Percentiles rank a stretch among this genome's conserved stretches.
phyloP scores from a whole-genome alignment of 2,888 invertebrate genomes.

The Mayetiola destructor region DNA sequence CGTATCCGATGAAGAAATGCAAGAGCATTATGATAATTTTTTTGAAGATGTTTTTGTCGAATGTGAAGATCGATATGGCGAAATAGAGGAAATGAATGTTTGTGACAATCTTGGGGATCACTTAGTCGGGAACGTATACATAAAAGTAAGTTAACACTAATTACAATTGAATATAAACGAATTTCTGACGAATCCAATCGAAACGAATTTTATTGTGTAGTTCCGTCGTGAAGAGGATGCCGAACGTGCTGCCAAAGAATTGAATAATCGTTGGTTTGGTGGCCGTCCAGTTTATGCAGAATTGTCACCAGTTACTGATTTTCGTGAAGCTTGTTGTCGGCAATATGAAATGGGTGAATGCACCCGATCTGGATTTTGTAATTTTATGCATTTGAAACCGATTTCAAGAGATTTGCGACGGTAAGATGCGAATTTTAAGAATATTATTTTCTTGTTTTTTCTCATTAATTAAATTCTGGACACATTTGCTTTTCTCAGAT shows the following conservation, averaged over 20 bases:
- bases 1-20: conserved; percentile 96
- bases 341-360: conserved; percentile 99
- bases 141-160: conserved; percentile 57
- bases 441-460: conserved; percentile 1
- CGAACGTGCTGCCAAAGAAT: conserved; percentile 88
- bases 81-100: conserved; percentile 99
- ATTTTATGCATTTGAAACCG: conserved; percentile 99
- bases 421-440: conserved; percentile 30
- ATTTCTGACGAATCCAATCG: not conserved
- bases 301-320: conserved; percentile 96
- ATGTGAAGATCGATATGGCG: conserved; percentile 97
- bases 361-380: conserved; percentile 96
- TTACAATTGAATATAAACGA: not conserved
- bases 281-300: conserved; percentile 97
- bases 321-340: conserved; percentile 96
- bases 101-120: conserved; percentile 99
- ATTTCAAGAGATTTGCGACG: conserved; percentile 88
- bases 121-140: conserved; percentile 97
- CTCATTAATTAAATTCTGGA: conserved; percentile 14
- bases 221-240: conserved; percentile 97
- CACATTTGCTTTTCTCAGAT: conserved; percentile 37
- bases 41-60: conserved; percentile 99
- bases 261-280: conserved; percentile 99
- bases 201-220: conserved; percentile 31
- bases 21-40: conserved; percentile 98